A percentile compares a stretch with the other conserved stretches of the same genome.
phyloP scores from a whole-genome alignment of 92 coral and sea anemone genomes.

The Virgularia gustaviana region DNA sequence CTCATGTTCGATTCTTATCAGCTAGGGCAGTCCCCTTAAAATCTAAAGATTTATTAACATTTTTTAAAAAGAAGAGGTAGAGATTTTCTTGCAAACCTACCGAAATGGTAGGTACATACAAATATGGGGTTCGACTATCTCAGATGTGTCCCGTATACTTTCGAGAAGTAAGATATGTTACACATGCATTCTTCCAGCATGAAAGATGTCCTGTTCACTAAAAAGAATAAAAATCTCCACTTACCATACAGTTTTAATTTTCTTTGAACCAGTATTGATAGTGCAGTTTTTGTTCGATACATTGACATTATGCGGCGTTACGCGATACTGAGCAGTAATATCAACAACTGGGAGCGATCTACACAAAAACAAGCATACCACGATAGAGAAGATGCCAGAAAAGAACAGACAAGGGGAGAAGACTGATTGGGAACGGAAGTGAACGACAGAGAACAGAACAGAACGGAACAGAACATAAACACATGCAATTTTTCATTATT shows the following conservation, averaged over 20 bases:
- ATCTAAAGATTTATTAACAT: no score
- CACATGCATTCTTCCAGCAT: no score
- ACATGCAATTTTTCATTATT: no score
- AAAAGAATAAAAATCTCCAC: background rate
- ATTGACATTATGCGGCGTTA: conserved; percentile 6
- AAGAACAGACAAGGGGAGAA: background rate
- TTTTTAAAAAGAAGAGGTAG: no score
- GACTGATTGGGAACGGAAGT: background rate
- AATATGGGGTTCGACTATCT: no score
- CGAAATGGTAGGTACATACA: no score
- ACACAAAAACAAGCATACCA: background rate
- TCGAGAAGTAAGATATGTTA: no score
- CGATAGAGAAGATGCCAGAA: background rate
- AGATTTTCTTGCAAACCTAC: no score
- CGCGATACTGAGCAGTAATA: background rate
- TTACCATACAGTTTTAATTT: conserved; percentile 45
- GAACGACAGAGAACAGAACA: no score
- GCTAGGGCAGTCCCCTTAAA: no score
- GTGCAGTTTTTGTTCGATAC: conserved; percentile 26
- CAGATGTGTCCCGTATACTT: no score
- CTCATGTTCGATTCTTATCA: no score
- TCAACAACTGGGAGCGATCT: conserved; percentile 29
- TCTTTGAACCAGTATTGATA: background rate
- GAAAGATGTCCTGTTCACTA: background rate
- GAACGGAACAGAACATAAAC: background rate